phyloP scores from a whole-genome alignment of 2,797 vertebrate species.

The Meda fulgida region DNA sequence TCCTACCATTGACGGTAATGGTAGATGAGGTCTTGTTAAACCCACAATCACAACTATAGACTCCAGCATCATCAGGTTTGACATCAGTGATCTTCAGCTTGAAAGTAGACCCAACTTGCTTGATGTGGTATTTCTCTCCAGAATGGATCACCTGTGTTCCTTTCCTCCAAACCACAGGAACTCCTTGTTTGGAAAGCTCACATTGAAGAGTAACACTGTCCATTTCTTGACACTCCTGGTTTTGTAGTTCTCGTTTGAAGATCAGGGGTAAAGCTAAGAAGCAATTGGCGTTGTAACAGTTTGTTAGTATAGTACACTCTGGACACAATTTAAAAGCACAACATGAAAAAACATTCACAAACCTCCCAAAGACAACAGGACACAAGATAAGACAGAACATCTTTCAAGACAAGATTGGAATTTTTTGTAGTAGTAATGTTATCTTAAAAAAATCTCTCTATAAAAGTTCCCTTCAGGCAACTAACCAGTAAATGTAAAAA shows the following conservation, averaged over 20 bases:
- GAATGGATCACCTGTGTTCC: constrained; percentile 69
- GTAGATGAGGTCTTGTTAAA: constrained; percentile 75
- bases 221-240: constrained; percentile 67
- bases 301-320: constrained; percentile 7
- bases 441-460: not conserved
- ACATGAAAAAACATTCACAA: not conserved
- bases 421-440: not conserved
- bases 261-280: constrained; percentile 72
- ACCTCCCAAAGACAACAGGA: not conserved
- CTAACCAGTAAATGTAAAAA: not conserved
- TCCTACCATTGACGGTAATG: constrained; percentile 82
- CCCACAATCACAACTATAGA: constrained; percentile 79
- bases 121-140: constrained; percentile 78
- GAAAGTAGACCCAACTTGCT: constrained; percentile 66
- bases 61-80: constrained; percentile 75
- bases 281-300: constrained; percentile 30
- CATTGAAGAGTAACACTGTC: constrained; percentile 70
- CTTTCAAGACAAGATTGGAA: not conserved
- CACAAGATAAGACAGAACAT: not conserved
- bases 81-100: constrained; percentile 83
- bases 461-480: not conserved
- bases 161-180: constrained; percentile 77
- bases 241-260: constrained; percentile 69
- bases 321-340: not conserved
- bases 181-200: constrained; percentile 73